Base-by-base conservation (phyloP, 2,113 vertebrate genomes). In the Sprattus sprattus region DNA sequence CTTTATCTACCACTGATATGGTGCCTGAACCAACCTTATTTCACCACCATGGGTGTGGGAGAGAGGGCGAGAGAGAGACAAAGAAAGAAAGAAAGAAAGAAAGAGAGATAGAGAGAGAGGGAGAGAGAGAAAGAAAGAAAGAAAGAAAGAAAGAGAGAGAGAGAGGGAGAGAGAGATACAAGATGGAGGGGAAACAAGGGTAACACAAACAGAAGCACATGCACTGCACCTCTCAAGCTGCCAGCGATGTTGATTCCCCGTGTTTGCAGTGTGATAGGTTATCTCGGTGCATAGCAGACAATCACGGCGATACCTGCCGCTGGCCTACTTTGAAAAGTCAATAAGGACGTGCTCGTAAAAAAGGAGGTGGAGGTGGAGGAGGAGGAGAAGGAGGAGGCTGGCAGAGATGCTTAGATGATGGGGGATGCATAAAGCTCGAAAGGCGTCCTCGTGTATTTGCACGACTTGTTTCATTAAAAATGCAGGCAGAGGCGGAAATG, bases 281-380 rank as follows among this genome's bases (percentile, higher is more conserved):
- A 93, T 93, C 91, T 87, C 71, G 81, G 71, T 82, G 89, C 91
- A 89, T 87, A 89, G 85, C 85, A 89, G 87, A 88, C 85, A 71
- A 88, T 87, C 86, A 81, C 81, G 6, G 82, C 32, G 86, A 90
- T 92, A 91, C 64, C 64, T 71, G 89, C 87, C 83, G 45, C 90
- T 92, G 92, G 91, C 92, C 93, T 93, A 92, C 91, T 84, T 94
- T 92, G 86, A 18, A 90, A 88, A 91, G 91, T 93, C 91, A 93
- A 94, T 92, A 92, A 20, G 82, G 86, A 49, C 45, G 86, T 88
- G 89, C 88, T 88, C 89, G 88, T 90, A 85, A 90, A 91, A 88
- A 25, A 85, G 47, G 2, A 22, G 54, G 84, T 22, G 13, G 81
- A 49, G 84, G 87, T 22, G 13, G 81, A 49, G 84, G 87, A 91